Percentiles rank a stretch among this genome's conserved stretches.
Evolutionary conservation across 1,140 invertebrate species (phyloP).

Genomic region (Drosophila elegans): DNA sequence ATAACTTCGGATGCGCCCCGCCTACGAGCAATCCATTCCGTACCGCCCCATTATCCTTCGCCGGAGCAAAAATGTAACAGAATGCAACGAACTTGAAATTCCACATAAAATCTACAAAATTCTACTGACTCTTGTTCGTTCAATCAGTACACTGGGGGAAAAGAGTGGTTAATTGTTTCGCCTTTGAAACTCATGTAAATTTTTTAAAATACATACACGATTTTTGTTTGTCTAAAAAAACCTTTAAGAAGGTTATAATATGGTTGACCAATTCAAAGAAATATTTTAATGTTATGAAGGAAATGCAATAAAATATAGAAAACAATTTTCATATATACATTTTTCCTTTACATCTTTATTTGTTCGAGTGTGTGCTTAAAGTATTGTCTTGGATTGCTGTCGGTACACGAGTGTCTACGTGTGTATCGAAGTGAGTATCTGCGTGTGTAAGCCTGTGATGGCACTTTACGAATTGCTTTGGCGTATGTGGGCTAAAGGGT

Average conservation of each 20-base stretch:
- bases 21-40: conserved; percentile 17
- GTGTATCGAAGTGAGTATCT: conserved; percentile 7
- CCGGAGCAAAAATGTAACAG: conserved; percentile 27
- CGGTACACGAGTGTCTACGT: not conserved
- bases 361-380: conserved; percentile 18
- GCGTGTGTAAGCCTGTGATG: conserved; percentile 39
- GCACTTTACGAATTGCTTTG: conserved; percentile 72
- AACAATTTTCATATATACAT: not conserved
- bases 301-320: not conserved
- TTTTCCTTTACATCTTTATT: too few relatives aligned
- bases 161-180: not conserved
- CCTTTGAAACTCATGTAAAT: too few relatives aligned
- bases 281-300: too few relatives aligned
- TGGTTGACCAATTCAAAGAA: too few relatives aligned
- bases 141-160: conserved; percentile 25
- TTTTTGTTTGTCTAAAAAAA: not conserved
- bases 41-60: not conserved
- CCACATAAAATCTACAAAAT: conserved; percentile 56
- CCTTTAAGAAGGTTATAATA: too few relatives aligned
- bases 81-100: conserved; percentile 69
- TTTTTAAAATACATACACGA: too few relatives aligned
- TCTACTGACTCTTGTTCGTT: conserved; percentile 33
- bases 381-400: conserved; percentile 56
- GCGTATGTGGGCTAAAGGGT: conserved; percentile 61
- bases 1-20: conserved; percentile 63